Evolutionary conservation across 1,140 invertebrate genomes (phyloP).

Genomic region (Aphaenogaster rudis): DNA sequence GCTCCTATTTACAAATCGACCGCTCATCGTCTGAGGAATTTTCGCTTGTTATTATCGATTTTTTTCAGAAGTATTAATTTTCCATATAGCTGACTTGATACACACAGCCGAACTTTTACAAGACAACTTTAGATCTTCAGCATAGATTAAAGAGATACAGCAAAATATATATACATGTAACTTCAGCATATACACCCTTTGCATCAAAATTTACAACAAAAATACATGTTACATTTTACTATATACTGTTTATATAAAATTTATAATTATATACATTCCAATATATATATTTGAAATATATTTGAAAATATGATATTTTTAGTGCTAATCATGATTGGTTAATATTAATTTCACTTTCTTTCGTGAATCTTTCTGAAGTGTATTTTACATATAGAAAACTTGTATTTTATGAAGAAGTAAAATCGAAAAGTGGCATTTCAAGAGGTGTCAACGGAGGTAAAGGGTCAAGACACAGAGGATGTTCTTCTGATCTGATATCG

Average conservation of each 20-base stretch:
- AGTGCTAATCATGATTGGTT: neutral
- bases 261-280: slow-evolving; percentile 19
- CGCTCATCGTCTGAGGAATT: neutral
- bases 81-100: neutral
- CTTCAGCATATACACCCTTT: neutral
- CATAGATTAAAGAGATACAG: neutral
- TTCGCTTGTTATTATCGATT: slow-evolving; percentile 1
- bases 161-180: neutral
- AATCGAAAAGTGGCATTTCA: slow-evolving; percentile 88
- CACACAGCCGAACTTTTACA: neutral
- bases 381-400: neutral
- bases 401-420: slow-evolving; percentile 78
- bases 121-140: neutral
- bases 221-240: neutral
- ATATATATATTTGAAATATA: neutral
- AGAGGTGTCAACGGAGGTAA: slow-evolving; percentile 87
- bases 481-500: slow-evolving; percentile 75
- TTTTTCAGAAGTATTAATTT: neutral
- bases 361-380: neutral
- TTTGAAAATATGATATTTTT: slow-evolving; percentile 18
- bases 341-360: neutral
- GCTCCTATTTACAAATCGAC: neutral
- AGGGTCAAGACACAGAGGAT: slow-evolving; percentile 79
- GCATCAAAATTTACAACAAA: neutral
- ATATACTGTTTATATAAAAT: slow-evolving; percentile 39